Percentiles rank a stretch among this genome's conserved stretches.
Evolutionary conservation across 2,888 invertebrate species (phyloP).

Genomic region (Sturmia bella): DNA sequence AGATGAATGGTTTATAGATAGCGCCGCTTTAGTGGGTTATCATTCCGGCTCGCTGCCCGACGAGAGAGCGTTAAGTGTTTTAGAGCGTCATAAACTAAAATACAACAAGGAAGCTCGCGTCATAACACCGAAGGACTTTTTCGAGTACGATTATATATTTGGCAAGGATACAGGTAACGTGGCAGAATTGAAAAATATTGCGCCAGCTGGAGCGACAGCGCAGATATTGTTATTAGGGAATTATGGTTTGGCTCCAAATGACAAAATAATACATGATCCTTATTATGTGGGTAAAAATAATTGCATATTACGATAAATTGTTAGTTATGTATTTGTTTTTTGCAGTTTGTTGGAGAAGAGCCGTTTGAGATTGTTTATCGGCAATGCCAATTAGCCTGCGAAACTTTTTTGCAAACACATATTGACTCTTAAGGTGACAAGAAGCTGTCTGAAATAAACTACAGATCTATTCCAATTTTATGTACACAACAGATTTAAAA

Average conservation of each 20-base stretch:
- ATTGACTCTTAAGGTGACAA: no score
- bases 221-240: constrained; percentile 90
- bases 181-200: constrained; percentile 83
- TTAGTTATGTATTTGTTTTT: background rate
- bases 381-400: constrained; percentile 86
- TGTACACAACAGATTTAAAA: background rate
- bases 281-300: constrained; percentile 84
- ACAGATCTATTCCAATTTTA: background rate
- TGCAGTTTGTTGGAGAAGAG: constrained; percentile 84
- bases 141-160: no score
- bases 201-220: constrained; percentile 84
- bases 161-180: constrained; percentile 95
- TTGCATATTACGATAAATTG: no score
- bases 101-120: no score
- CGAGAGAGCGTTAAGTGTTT: constrained; percentile 74
- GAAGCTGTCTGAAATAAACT: background rate
- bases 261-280: constrained; percentile 75
- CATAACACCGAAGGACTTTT: no score
- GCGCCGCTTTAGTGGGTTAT: constrained; percentile 92
- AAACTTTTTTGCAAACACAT: constrained; percentile 84
- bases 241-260: constrained; percentile 86
- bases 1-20: constrained; percentile 91
- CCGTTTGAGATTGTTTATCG: constrained; percentile 86
- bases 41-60: constrained; percentile 93
- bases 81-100: no score